Base-by-base conservation (phyloP, 2,113 vertebrate species). In the Chaetodon trifascialis region DNA sequence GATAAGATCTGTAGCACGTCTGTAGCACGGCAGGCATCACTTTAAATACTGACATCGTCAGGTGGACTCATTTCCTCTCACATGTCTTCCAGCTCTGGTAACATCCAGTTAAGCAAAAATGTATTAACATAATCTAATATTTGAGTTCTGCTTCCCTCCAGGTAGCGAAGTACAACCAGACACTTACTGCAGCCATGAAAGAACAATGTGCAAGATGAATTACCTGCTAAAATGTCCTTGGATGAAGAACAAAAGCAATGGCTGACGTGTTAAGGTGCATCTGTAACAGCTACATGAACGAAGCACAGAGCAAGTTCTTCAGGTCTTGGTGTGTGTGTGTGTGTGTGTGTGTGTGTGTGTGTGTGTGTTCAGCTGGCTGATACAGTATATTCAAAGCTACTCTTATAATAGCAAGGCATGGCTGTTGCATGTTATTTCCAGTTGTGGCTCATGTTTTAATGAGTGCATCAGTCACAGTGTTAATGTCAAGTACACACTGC, bases 161-260 rank as follows among this genome's bases (percentile, higher is more conserved):
- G 5, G 65, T 38, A 63, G 36, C 25, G 65, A 52, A 69, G 44
- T 81, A 25, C 46, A 78, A 56, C 30, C 74, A 60, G 44, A 67
- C 40, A 63, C 55, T 46, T 83, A 17, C 47, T 42, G 9, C 6
- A 19, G 70, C 82, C 6, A 36, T 64, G 36, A 73, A 59, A 65
- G 69, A 72, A 67, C 52, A 58, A 49, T 9, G 46, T 66, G 47
- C 52, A 72, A 73, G 55, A 54, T 66, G 49, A 88, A 81, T 79
- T 79, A 79, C 56, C 81, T 34, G 55, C 36, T 56, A 56, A 83
- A 75, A 78, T 80, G 66, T 82, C 75, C 70, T 79, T 79, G 80
- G 42, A 36, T 62, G 30, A 30, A 30, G 30, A 83, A 23, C 30
- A 15, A 51, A 58, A 60, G 21, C 21, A 63, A 82, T 71, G 12